Base-by-base conservation (phyloP, 1,140 invertebrate genomes). In the Hydropsyche tenuis region DNA sequence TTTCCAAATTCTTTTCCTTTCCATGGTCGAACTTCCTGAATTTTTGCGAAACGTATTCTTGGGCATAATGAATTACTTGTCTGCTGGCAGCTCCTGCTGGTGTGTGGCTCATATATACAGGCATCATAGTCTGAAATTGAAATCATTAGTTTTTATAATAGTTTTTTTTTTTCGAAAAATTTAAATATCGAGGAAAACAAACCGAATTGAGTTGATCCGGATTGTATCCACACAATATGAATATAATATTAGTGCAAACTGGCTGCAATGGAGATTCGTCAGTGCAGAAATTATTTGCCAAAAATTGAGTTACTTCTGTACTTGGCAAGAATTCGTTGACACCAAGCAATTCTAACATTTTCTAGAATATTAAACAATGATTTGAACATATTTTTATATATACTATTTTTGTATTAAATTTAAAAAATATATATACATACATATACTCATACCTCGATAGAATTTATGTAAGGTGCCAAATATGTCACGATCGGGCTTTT, bases 11-110 rank as follows among this genome's bases (percentile, higher is more conserved):
- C 20, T 72, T 77, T 11, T 73, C 43, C 14, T 22, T 66, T 7
- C 84, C 84, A 75, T 79, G 85, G 64, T 86, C 82, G 75, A 80
- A 86, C 63, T 79, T 79, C 63, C 76, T 69, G 46, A 74, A 74
- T 27, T 70, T 48, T n/a, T 0, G 20, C 1, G 79, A 70, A 78
- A 81, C 79, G 73, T 86, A 85, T 66, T 89, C 84, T 83, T 95
- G 93, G 0, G 86, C 89, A 77, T 90, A 94, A 79, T 95, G 93
- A 9, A 92, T 82, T 5, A 96, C 79, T 78, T 94, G 94, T 79
- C 90, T 89, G 0, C 89, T 88, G 0, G 94, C 92, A 0, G 93
- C 88, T 7, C 95, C 95, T 0, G 94, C 92, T 1, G 96, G 96
- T 4, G 89, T 89, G 80, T 97, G 92, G 14, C 89, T 88, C 0